A percentile compares a stretch with the other conserved stretches of the same genome.
These are phyloP conservation scores for Xyrichtys novacula DNA, from an alignment of 2,797 vertebrate genomes.

Conservation along the genomic window DNA sequence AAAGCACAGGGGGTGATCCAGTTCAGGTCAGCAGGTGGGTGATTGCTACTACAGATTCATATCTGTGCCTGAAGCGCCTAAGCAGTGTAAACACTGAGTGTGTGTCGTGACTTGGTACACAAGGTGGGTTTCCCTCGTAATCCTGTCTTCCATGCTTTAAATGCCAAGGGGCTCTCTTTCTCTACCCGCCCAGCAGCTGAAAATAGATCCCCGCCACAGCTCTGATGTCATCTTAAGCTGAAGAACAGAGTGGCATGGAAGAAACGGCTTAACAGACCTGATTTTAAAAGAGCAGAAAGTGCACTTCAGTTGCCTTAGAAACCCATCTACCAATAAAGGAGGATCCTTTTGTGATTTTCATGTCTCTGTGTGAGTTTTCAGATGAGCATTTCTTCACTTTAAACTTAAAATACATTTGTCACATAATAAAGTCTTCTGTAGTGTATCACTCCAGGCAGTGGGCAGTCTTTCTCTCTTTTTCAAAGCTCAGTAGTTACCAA, in stretches of 20 bases:
- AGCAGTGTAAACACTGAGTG: conserved; percentile 24
- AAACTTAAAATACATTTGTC: neutral
- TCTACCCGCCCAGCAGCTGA: conserved; percentile 49
- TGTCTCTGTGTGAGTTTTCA: neutral
- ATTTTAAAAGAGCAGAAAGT: conserved; percentile 26
- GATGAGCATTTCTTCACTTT: neutral
- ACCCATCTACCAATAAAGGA: conserved; percentile 52
- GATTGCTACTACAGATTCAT: conserved; percentile 31
- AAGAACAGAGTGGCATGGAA: conserved; percentile 40
- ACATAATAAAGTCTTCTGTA: neutral
- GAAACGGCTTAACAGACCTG: conserved; percentile 40
- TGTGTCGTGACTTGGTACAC: conserved; percentile 25
- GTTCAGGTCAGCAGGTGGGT: conserved; percentile 36
- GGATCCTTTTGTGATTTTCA: conserved; percentile 13
- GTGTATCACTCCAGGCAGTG: neutral
- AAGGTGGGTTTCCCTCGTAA: conserved; percentile 58
- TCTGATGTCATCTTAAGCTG: conserved; percentile 58
- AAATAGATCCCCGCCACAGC: conserved; percentile 51
- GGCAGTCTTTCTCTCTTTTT: too few species aligned
- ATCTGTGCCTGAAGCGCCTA: conserved; percentile 12
- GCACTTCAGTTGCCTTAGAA: conserved; percentile 69
- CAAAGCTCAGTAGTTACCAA: too few species aligned
- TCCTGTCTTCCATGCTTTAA: conserved; percentile 38
- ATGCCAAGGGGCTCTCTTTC: conserved; percentile 44
- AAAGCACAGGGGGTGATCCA: conserved; percentile 25